phyloP scores from a whole-genome alignment of 2,888 invertebrate species.

The Theretra japonica region DNA sequence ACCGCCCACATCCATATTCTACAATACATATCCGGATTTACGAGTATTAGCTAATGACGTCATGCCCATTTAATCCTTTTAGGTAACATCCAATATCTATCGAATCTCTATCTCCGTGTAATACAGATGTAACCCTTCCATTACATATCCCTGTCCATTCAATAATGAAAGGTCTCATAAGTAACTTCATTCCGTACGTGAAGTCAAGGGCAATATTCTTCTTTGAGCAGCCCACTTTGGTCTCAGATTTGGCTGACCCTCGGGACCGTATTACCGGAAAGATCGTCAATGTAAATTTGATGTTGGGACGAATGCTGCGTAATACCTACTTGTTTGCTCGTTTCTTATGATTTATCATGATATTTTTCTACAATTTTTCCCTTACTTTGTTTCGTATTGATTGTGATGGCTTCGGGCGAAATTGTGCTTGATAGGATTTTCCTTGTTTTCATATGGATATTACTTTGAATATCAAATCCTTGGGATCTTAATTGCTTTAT shows the following conservation, averaged over 20 bases:
- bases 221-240: slow-evolving; percentile 4
- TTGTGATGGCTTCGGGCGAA: not conserved
- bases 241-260: slow-evolving; percentile 23
- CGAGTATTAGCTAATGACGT: not conserved
- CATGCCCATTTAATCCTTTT: not conserved
- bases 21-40: not conserved
- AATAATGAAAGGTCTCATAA: slow-evolving; percentile 22
- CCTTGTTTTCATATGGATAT: not conserved
- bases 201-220: slow-evolving; percentile 16
- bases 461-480: too few relatives aligned
- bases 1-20: not conserved
- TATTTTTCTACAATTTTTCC: slow-evolving; percentile 21
- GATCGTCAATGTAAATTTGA: slow-evolving; percentile 26
- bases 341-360: slow-evolving; percentile 13
- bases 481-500: not conserved
- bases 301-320: slow-evolving; percentile 14
- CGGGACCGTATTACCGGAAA: slow-evolving; percentile 21
- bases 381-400: slow-evolving; percentile 17
- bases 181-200: slow-evolving; percentile 20
- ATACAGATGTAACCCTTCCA: slow-evolving; percentile 13
- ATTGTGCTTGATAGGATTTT: not conserved
- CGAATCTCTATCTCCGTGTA: not conserved
- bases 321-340: slow-evolving; percentile 9
- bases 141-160: not conserved
- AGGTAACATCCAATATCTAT: not conserved